These are phyloP conservation scores for Latheticus oryzae DNA, from an alignment of 2,888 invertebrate genomes.

Conservation along the genomic window DNA sequence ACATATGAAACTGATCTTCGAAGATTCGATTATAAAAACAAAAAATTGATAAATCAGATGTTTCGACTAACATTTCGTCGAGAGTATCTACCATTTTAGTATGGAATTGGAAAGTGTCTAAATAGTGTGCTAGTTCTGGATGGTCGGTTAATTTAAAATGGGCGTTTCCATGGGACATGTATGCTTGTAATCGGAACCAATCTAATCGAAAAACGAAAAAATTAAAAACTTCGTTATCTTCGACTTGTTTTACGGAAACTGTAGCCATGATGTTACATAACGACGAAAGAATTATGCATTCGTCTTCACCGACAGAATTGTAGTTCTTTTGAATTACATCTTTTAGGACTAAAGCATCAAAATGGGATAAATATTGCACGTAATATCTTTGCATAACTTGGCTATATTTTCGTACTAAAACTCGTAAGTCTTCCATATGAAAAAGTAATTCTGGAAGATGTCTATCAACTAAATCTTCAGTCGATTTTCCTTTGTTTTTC, in stretches of 20 bases:
- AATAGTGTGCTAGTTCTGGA: slow-evolving; percentile 86
- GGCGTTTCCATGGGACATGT: slow-evolving; percentile 87
- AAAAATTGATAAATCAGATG: slow-evolving; percentile 96
- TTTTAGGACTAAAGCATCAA: slow-evolving; percentile 93
- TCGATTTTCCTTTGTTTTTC: slow-evolving; percentile 83
- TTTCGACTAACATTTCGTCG: slow-evolving; percentile 96
- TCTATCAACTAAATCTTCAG: slow-evolving; percentile 94
- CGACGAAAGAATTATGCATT: slow-evolving; percentile 92
- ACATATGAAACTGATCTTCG: slow-evolving; percentile 98
- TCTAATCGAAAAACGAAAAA: slow-evolving; percentile 92
- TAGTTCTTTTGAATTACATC: slow-evolving; percentile 85
- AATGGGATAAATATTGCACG: slow-evolving; percentile 95
- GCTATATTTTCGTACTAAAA: slow-evolving; percentile 93
- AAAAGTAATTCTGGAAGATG: slow-evolving; percentile 97
- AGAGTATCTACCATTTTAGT: slow-evolving; percentile 98
- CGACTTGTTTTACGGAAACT: slow-evolving; percentile 93
- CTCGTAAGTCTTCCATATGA: slow-evolving; percentile 97
- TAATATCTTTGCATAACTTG: slow-evolving; percentile 86
- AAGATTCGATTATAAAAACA: slow-evolving; percentile 98
- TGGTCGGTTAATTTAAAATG: slow-evolving; percentile 84
- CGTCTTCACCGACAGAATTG: slow-evolving; percentile 91
- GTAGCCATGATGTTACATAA: slow-evolving; percentile 89
- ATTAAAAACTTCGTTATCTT: slow-evolving; percentile 95
- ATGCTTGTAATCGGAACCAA: slow-evolving; percentile 97
- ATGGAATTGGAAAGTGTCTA: slow-evolving; percentile 97